Conservation (phyloP, 2,888 invertebrate genomes). For the Phlogophora meticulosa region DNA sequence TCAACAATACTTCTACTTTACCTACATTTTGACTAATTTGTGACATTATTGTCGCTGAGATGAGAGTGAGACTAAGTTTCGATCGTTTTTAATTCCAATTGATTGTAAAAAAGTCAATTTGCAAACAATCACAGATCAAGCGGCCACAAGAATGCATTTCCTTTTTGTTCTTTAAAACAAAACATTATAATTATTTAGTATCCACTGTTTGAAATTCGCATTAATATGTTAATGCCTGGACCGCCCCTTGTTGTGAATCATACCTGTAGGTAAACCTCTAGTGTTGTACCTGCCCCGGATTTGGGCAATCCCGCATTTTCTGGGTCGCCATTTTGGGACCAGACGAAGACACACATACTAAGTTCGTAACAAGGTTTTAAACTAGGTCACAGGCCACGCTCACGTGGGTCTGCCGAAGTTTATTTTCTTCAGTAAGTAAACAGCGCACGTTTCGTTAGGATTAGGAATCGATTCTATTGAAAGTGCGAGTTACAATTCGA, state of each 20-base stretch:
- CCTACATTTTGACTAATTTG: no score
- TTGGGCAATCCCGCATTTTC: slow-evolving; percentile 28
- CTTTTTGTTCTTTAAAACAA: background rate
- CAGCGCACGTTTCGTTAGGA: slow-evolving; percentile 42
- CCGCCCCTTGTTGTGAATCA: slow-evolving; percentile 68
- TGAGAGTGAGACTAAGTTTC: no score
- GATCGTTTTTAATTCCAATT: no score
- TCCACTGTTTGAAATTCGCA: slow-evolving; percentile 60
- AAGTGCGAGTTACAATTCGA: slow-evolving; percentile 16
- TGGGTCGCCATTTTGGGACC: slow-evolving; percentile 22
- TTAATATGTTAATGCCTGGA: slow-evolving; percentile 72
- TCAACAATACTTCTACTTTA: no score
- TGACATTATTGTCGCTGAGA: no score
- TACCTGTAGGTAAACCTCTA: slow-evolving; percentile 29
- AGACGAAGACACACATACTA: slow-evolving; percentile 24
- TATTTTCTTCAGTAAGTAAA: slow-evolving; percentile 44
- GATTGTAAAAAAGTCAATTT: no score
- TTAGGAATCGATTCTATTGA: slow-evolving; percentile 34
- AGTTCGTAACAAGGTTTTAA: slow-evolving; percentile 52
- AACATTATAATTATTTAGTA: slow-evolving; percentile 17
- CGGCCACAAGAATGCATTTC: background rate
- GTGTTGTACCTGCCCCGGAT: slow-evolving; percentile 47
- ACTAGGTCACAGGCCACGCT: slow-evolving; percentile 46
- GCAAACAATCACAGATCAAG: no score
- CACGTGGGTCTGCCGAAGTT: slow-evolving; percentile 35